phyloP scores from a whole-genome alignment of 2,113 vertebrate species.

The Struthidea cinerea region DNA sequence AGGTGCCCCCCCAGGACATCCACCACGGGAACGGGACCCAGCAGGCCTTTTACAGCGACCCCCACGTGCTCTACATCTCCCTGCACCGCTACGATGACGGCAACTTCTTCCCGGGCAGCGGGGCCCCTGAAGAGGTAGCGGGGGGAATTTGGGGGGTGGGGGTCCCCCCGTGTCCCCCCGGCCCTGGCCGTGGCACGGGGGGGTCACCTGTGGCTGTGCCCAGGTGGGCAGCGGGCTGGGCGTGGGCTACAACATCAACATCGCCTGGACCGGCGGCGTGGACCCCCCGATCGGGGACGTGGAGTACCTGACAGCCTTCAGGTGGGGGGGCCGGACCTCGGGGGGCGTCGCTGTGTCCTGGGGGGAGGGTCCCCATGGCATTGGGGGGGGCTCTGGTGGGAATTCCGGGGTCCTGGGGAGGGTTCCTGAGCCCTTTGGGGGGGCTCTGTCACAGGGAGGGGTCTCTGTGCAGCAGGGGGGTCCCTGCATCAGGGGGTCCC shows the following conservation, averaged over 20 bases:
- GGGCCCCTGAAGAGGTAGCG: conserved; percentile 82
- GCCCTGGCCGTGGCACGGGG: background rate
- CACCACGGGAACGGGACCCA: conserved; percentile 87
- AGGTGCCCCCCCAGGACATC: conserved; percentile 72
- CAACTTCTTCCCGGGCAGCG: conserved; percentile 88
- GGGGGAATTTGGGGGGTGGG: background rate
- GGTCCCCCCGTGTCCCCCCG: background rate
- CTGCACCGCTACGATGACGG: conserved; percentile 86
- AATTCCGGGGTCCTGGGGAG: background rate
- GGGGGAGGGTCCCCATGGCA: background rate
- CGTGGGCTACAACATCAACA: conserved; percentile 84
- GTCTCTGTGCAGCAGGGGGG: too few species aligned
- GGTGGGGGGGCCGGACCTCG: conserved; percentile 35
- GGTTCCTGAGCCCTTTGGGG: background rate
- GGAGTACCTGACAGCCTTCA: conserved; percentile 86
- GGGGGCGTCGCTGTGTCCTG: background rate
- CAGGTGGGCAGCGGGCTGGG: conserved; percentile 84
- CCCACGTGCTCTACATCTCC: conserved; percentile 83
- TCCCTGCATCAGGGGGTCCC: too few species aligned
- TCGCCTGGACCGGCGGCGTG: conserved; percentile 86
- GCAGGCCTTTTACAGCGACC: conserved; percentile 84
- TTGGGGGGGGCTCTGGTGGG: background rate
- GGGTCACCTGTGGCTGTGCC: background rate
- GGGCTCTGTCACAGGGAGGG: background rate
- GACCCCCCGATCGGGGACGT: conserved; percentile 85